phyloP scores from a whole-genome alignment of 1,140 invertebrate species.

The Drosophila arawakana region DNA sequence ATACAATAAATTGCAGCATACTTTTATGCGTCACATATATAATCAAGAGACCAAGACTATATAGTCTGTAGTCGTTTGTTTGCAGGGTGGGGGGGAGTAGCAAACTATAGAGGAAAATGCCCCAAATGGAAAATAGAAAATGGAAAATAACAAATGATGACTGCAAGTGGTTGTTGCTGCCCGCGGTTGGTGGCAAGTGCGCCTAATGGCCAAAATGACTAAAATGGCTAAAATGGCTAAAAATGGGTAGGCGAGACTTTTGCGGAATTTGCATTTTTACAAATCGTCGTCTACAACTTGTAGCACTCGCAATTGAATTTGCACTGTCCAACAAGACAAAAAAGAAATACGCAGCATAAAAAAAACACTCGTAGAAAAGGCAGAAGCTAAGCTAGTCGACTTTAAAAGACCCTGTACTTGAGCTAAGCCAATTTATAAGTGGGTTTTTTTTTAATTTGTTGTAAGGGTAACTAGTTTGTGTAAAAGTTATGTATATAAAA shows the following conservation, averaged over 20 bases:
- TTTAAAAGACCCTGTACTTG: no score
- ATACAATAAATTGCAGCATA: not conserved
- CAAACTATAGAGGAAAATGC: not conserved
- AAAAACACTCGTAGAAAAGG: not conserved
- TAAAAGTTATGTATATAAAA: no score
- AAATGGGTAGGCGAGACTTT: slow-evolving; percentile 11
- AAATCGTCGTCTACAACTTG: slow-evolving; percentile 55
- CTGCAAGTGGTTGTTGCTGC: slow-evolving; percentile 30
- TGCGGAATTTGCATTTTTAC: slow-evolving; percentile 50
- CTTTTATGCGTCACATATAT: not conserved
- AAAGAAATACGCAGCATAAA: slow-evolving; percentile 6
- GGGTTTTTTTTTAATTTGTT: no score
- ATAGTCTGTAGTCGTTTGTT: slow-evolving; percentile 26
- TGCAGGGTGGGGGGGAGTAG: not conserved
- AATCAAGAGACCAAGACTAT: slow-evolving; percentile 19
- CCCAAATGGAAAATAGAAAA: slow-evolving; percentile 21
- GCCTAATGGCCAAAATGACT: slow-evolving; percentile 42
- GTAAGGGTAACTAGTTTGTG: no score
- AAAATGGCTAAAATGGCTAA: slow-evolving; percentile 31
- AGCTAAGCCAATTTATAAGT: no score
- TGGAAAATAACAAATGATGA: slow-evolving; percentile 53
- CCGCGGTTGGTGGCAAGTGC: slow-evolving; percentile 48
- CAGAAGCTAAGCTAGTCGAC: no score
- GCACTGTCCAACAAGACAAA: slow-evolving; percentile 29
- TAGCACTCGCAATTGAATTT: slow-evolving; percentile 55